Base-by-base conservation (phyloP, 2,888 invertebrate genomes). In the Odontocolon sp. region DNA sequence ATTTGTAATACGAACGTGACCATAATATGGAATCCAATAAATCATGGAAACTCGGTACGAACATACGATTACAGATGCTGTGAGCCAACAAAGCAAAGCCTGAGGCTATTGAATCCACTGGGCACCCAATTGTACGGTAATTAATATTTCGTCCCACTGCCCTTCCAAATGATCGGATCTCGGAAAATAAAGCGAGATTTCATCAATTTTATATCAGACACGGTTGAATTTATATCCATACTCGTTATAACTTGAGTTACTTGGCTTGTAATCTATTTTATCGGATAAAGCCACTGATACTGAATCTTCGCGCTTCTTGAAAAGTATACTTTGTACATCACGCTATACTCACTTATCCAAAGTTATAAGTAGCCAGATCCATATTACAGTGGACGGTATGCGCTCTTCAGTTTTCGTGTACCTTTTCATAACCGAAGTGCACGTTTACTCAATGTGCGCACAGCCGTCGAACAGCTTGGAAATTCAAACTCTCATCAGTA, bases 111-210 rank as follows among this genome's bases (percentile, higher is more conserved):
- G 50, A 72, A 77, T 77, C 64, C n/a, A 26, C 18, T 23, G 28
- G 56, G 57, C 33, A 21, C 64, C 64, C 72, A 72, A 77, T 72
- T 64, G 45, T 45, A 42, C 56, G 14, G 63, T 72, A 64, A 77
- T 77, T 77, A 72, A 66, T 33, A 11, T 71, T 56, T 31, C 50
- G 66, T 72, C 64, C 50, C 64, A 72, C 45, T 31, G 31, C 31
- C 16, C 18, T 52, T 52, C 18, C n/a, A n/a, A n/a, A n/a, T n/a
- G n/a, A n/a, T n/a, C n/a, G n/a, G n/a, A n/a, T n/a, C n/a, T n/a
- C n/a, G n/a, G n/a, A n/a, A n/a, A n/a, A n/a, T n/a, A n/a, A n/a
- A n/a, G n/a, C n/a, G n/a, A n/a, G n/a, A n/a, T n/a, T n/a, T n/a
- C n/a, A n/a, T n/a, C n/a, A n/a, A 11, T 18, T 36, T 31, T 0